A percentile compares a stretch with the other conserved stretches of the same genome.
These are phyloP conservation scores for Acromyrmex heyeri DNA, from an alignment of 1,140 invertebrate genomes.

Conservation along the genomic window DNA sequence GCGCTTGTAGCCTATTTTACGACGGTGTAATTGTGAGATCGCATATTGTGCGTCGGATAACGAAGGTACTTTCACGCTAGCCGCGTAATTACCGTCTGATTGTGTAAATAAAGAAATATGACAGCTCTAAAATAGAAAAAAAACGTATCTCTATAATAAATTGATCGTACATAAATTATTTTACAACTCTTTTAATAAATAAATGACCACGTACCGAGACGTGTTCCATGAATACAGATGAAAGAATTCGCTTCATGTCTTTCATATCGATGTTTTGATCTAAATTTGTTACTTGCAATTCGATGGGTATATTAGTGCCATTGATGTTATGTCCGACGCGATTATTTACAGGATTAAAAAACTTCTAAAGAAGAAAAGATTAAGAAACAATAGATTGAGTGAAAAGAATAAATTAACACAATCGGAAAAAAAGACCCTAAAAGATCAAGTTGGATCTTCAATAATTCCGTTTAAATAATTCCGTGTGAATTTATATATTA, in stretches of 20 bases:
- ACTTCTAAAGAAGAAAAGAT: constrained; percentile 77
- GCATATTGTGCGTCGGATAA: constrained; percentile 92
- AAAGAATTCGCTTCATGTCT: constrained; percentile 90
- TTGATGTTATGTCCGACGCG: constrained; percentile 74
- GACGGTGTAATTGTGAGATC: constrained; percentile 93
- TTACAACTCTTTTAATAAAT: neutral
- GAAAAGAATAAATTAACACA: constrained; percentile 25
- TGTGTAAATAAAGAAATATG: constrained; percentile 90
- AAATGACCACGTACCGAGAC: constrained; percentile 87
- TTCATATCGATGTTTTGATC: constrained; percentile 91
- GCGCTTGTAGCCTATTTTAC: constrained; percentile 93
- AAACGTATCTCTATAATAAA: constrained; percentile 4
- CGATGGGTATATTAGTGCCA: constrained; percentile 86
- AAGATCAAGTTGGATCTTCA: too few relatives aligned
- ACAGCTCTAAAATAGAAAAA: constrained; percentile 87
- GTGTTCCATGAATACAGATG: constrained; percentile 90
- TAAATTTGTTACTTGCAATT: constrained; percentile 92
- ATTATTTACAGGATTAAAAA: constrained; percentile 84
- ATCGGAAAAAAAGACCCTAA: too few relatives aligned
- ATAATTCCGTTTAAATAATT: too few relatives aligned
- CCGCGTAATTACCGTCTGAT: constrained; percentile 90
- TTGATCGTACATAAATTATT: neutral
- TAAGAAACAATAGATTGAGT: neutral
- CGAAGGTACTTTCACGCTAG: constrained; percentile 89
- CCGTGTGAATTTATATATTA: too few relatives aligned